These are phyloP conservation scores for Platichthys flesus DNA, from an alignment of 2,113 vertebrate species.

Conservation along the genomic window DNA sequence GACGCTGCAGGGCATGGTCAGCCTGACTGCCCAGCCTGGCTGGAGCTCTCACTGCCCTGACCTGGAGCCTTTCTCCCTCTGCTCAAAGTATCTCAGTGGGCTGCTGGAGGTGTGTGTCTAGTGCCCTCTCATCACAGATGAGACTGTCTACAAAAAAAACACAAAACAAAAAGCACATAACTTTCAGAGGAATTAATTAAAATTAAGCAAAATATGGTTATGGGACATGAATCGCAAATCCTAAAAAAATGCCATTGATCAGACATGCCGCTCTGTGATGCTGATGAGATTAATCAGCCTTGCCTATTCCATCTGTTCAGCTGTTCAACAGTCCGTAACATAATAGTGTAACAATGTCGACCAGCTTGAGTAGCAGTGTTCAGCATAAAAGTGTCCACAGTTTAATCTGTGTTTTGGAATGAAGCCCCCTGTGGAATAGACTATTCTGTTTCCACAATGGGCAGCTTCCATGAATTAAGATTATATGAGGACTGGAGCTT, in stretches of 20 bases:
- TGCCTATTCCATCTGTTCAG: conserved; percentile 76
- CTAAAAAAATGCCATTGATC: conserved; percentile 65
- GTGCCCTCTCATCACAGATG: conserved; percentile 20
- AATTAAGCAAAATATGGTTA: conserved; percentile 60
- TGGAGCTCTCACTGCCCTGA: conserved; percentile 89
- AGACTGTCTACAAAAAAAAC: conserved; percentile 28
- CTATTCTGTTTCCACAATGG: conserved; percentile 28
- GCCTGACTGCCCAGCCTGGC: conserved; percentile 87
- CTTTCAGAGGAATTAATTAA: conserved; percentile 77
- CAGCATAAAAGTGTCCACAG: conserved; percentile 58
- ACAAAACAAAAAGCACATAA: conserved; percentile 32
- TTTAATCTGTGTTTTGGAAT: conserved; percentile 53
- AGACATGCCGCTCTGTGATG: conserved; percentile 61
- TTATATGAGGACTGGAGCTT: conserved; percentile 29
- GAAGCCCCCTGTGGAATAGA: conserved; percentile 35
- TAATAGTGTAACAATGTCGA: conserved; percentile 43
- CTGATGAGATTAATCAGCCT: conserved; percentile 79
- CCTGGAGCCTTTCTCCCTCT: conserved; percentile 83
- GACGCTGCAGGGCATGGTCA: conserved; percentile 89
- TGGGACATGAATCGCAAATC: conserved; percentile 63
- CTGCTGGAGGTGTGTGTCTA: conserved; percentile 88
- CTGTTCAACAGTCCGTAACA: conserved; percentile 69
- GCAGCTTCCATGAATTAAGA: conserved; percentile 34
- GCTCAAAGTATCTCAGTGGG: conserved; percentile 90
- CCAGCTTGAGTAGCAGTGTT: conserved; percentile 57